phyloP scores from a whole-genome alignment of 2,888 invertebrate species.

The Drosophila eohydei region DNA sequence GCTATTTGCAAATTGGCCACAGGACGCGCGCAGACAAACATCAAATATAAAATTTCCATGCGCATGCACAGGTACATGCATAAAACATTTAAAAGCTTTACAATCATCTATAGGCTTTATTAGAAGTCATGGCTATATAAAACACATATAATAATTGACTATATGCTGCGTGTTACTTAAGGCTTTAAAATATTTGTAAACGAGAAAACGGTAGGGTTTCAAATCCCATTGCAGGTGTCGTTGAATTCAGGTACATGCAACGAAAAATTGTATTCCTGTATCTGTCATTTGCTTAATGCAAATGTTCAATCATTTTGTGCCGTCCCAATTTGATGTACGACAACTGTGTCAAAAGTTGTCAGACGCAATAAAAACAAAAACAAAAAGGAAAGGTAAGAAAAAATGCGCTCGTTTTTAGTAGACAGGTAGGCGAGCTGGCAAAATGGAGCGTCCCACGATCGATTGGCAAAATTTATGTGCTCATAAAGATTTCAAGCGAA shows the following conservation, averaged over 20 bases:
- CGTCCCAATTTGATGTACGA: conserved; percentile 62
- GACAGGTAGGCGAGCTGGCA: conserved; percentile 29
- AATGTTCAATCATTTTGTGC: conserved; percentile 64
- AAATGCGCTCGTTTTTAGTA: conserved; percentile 16
- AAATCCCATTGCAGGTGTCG: conserved; percentile 1
- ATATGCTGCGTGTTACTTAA: neutral
- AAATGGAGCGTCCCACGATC: conserved; percentile 25
- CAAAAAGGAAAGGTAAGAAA: conserved; percentile 10
- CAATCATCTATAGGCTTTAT: neutral
- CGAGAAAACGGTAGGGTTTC: neutral
- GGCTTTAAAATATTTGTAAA: neutral
- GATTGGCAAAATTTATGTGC: conserved; percentile 71
- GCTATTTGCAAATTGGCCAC: conserved; percentile 39
- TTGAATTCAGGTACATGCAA: neutral
- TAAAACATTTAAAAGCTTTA: neutral
- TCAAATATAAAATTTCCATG: conserved; percentile 41
- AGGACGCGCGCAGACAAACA: conserved; percentile 34
- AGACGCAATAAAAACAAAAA: conserved; percentile 40
- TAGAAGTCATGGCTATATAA: neutral
- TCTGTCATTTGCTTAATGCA: conserved; percentile 32
- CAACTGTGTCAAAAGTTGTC: conserved; percentile 72
- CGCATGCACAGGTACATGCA: conserved; percentile 1
- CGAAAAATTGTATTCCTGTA: neutral
- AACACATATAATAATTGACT: neutral
- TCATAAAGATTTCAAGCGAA: conserved; percentile 75